Percentiles rank a stretch among this genome's conserved stretches.
Evolutionary conservation across 2,113 vertebrate genomes (phyloP).

Genomic region (Phocoena phocoena): DNA sequence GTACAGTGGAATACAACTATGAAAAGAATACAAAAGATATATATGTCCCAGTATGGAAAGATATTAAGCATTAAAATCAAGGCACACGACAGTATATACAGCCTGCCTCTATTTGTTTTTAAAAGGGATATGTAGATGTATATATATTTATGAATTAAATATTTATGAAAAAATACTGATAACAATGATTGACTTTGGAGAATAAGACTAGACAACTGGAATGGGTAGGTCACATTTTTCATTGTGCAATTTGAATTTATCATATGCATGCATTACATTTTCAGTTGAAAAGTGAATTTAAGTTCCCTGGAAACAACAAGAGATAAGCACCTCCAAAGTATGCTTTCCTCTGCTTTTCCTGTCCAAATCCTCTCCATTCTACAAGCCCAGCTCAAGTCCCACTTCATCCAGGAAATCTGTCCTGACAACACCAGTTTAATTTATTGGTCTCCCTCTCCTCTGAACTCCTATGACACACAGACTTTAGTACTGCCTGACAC

Average conservation of each 20-base stretch:
- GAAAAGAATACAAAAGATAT: conserved; percentile 31
- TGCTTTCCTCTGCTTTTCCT: background rate
- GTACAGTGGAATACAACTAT: background rate
- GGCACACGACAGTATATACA: background rate
- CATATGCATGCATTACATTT: conserved; percentile 27
- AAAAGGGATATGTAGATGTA: background rate
- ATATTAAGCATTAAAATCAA: conserved; percentile 29
- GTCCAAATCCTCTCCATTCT: conserved; percentile 37
- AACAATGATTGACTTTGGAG: background rate
- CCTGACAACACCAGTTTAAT: background rate
- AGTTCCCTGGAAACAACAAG: conserved; percentile 14
- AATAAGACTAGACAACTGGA: conserved; percentile 26
- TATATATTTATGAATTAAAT: background rate
- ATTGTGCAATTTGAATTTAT: conserved; percentile 28
- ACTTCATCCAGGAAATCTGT: conserved; percentile 23
- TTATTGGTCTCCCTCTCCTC: conserved; percentile 19
- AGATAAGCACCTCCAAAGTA: background rate
- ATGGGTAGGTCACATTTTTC: background rate
- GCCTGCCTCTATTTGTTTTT: background rate
- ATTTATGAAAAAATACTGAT: background rate
- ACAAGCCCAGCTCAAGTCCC: background rate
- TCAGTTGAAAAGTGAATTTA: conserved; percentile 48
- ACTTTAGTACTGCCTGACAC: background rate
- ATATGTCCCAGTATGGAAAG: background rate
- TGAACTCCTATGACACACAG: background rate